Percentiles rank a stretch among this genome's conserved stretches.
Evolutionary conservation across 2,888 invertebrate genomes (phyloP).

Genomic region (Aleiodes leptofemur): DNA sequence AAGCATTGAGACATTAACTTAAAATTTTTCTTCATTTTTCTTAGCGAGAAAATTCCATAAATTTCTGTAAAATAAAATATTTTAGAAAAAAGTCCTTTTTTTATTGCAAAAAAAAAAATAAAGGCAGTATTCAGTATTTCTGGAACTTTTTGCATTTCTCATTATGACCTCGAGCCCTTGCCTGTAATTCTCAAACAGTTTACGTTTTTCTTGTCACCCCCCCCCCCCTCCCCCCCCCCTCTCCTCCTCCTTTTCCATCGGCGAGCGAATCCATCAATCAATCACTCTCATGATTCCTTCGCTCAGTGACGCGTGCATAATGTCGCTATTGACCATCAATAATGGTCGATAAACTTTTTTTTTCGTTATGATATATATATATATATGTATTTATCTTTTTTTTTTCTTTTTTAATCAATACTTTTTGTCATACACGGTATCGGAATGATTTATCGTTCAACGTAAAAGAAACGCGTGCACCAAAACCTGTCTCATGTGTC

Average conservation of each 20-base stretch:
- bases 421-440: constrained; percentile 44
- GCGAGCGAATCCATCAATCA: constrained; percentile 52
- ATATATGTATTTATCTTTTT: no score
- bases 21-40: no score
- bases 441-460: constrained; percentile 55
- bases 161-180: constrained; percentile 18
- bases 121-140: not conserved
- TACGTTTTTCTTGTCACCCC: constrained; percentile 37
- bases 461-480: constrained; percentile 10
- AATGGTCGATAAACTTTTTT: constrained; percentile 53
- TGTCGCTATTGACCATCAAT: constrained; percentile 63
- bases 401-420: constrained; percentile 35
- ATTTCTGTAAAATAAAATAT: no score
- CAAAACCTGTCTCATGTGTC: constrained; percentile 22
- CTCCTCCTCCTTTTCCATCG: not conserved
- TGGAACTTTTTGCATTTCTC: not conserved
- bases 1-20: no score
- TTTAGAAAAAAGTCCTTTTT: not conserved
- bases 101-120: not conserved
- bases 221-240: not conserved
- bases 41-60: no score
- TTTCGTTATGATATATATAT: constrained; percentile 27
- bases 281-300: constrained; percentile 55
- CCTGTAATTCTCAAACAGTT: constrained; percentile 43
- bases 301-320: constrained; percentile 61